Percentiles rank a stretch among this genome's conserved stretches.
These are phyloP conservation scores for Osedax frankpressi DNA, from an alignment of 2,888 invertebrate species.

Conservation along the genomic window DNA sequence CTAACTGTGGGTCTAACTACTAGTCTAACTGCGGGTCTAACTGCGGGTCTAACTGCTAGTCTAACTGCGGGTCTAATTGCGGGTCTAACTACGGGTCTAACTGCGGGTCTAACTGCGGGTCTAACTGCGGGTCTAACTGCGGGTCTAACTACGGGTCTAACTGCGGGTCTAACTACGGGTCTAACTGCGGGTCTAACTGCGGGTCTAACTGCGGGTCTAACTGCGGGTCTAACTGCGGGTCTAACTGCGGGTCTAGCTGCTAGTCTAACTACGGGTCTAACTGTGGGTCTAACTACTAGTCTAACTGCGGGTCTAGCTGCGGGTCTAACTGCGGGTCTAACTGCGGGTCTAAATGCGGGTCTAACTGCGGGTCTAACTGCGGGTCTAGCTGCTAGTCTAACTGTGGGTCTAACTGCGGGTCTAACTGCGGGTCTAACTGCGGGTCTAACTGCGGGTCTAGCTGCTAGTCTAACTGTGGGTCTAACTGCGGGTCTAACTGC, in stretches of 20 bases:
- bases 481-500: neutral
- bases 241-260: neutral
- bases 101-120: conserved; percentile 18
- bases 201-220: conserved; percentile 3
- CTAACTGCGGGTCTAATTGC: conserved; percentile 17
- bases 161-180: conserved; percentile 18
- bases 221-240: neutral
- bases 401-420: neutral
- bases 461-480: neutral
- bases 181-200: conserved; percentile 17
- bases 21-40: conserved; percentile 7
- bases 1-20: too few relatives aligned
- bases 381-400: neutral
- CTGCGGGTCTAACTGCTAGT: conserved; percentile 18
- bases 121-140: conserved; percentile 18
- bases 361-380: neutral
- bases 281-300: neutral
- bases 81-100: conserved; percentile 18
- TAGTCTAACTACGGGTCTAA: neutral
- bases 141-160: conserved; percentile 18
- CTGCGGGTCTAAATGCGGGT: neutral
- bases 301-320: neutral
- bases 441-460: neutral
- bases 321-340: neutral
- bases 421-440: neutral